Evolutionary conservation across 2,888 invertebrate genomes (phyloP).

Genomic region (Latheticus oryzae): DNA sequence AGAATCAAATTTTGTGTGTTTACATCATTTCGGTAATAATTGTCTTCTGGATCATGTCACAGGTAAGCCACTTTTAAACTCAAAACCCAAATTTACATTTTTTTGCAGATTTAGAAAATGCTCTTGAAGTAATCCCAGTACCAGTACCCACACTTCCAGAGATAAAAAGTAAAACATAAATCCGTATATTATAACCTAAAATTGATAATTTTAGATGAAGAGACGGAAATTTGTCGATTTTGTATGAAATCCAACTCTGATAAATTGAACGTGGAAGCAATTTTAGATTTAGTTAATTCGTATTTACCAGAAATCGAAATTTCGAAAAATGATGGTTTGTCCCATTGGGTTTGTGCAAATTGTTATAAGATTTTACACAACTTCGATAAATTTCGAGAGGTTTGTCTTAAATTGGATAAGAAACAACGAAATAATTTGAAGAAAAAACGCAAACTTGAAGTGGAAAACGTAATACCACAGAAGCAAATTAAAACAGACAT

Average conservation of each 20-base stretch:
- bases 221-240: constrained; percentile 46
- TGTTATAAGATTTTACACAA: constrained; percentile 52
- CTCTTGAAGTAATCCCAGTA: constrained; percentile 1
- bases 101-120: constrained; percentile 1
- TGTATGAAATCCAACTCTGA: no score
- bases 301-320: no score
- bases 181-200: no score
- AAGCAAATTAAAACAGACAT: no score
- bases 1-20: constrained; percentile 54
- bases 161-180: not conserved
- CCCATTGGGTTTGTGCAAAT: constrained; percentile 55
- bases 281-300: constrained; percentile 48
- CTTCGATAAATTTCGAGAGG: constrained; percentile 55
- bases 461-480: no score
- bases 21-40: constrained; percentile 55
- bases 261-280: no score
- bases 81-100: not conserved
- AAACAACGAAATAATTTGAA: constrained; percentile 31
- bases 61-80: constrained; percentile 14
- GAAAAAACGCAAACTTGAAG: constrained; percentile 5
- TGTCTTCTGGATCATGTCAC: constrained; percentile 31
- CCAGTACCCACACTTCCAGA: constrained; percentile 5
- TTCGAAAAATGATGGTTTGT: constrained; percentile 51
- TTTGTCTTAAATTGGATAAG: constrained; percentile 54
- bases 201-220: no score